These are phyloP conservation scores for Listronotus bonariensis DNA, from an alignment of 1,140 invertebrate genomes.

Conservation along the genomic window DNA sequence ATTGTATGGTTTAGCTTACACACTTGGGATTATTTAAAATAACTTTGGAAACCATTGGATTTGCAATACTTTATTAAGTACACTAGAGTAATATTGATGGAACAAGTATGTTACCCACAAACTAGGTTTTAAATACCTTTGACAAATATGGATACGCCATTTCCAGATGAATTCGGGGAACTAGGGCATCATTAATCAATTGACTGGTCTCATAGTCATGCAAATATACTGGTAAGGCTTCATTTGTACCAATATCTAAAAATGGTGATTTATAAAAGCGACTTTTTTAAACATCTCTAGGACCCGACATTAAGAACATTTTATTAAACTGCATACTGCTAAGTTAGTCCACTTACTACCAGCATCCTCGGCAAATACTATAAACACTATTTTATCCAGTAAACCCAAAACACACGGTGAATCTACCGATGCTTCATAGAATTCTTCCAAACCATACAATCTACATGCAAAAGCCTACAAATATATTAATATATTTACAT, in stretches of 20 bases:
- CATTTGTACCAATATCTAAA: conserved; percentile 12
- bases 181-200: conserved; percentile 46
- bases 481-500: conserved; percentile 5
- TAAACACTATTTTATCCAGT: conserved; percentile 27
- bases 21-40: too few species aligned
- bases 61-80: too few species aligned
- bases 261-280: too few species aligned
- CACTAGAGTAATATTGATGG: too few species aligned
- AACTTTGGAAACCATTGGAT: too few species aligned
- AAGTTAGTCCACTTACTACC: conserved; percentile 19
- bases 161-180: conserved; percentile 43
- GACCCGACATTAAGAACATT: too few species aligned
- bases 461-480: conserved; percentile 64
- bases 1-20: too few species aligned
- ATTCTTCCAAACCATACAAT: conserved; percentile 64
- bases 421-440: conserved; percentile 52
- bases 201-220: conserved; percentile 45
- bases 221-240: conserved; percentile 45
- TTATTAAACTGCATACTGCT: background rate
- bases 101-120: too few species aligned
- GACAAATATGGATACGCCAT: conserved; percentile 44
- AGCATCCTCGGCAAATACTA: conserved; percentile 37
- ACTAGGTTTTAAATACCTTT: conserved; percentile 38
- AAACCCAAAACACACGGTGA: conserved; percentile 37
- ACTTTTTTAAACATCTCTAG: too few species aligned